Evolutionary conservation across 37 sponge, comb jelly and placozoan genomes (phyloP).

Genomic region (Hexactinellida sp.): DNA sequence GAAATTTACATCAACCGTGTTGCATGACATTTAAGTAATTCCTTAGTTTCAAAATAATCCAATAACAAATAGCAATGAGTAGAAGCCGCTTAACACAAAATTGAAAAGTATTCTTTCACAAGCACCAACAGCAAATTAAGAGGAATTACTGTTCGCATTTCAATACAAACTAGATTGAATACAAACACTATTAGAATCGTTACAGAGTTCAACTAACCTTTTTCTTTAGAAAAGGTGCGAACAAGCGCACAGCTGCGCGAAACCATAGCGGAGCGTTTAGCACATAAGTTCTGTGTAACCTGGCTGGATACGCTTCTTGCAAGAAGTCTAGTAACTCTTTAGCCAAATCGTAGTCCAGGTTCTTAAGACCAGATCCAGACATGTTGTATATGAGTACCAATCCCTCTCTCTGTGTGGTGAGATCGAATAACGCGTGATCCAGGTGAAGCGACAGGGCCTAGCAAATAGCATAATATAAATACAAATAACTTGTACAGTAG

Average conservation of each 20-base stretch:
- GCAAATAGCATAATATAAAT: too few species aligned
- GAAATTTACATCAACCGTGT: too few species aligned
- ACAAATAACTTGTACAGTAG: too few species aligned
- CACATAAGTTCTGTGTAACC: slow-evolving; percentile 15
- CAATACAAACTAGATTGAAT: too few species aligned
- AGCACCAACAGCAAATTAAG: too few species aligned
- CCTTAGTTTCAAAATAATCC: too few species aligned
- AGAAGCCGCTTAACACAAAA: too few species aligned
- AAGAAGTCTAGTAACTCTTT: not conserved
- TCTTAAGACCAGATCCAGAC: slow-evolving; percentile 12
- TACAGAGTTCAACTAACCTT: not conserved
- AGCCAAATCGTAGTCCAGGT: not conserved
- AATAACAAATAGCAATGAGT: too few species aligned
- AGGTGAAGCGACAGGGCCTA: not conserved
- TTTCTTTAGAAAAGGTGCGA: not conserved
- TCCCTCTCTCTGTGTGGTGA: not conserved
- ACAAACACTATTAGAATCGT: too few species aligned
- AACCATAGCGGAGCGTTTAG: slow-evolving; percentile 5
- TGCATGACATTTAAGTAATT: too few species aligned
- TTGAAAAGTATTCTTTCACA: too few species aligned
- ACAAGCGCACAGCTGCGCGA: slow-evolving; percentile 3
- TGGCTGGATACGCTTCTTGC: slow-evolving; percentile 3
- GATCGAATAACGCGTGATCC: not conserved
- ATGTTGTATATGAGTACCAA: not conserved
- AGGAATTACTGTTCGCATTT: too few species aligned